Evolutionary conservation across 1,140 invertebrate species (phyloP), one percentile per base, ranked within the genome.

Genomic region (Bombus affinis): DNA sequence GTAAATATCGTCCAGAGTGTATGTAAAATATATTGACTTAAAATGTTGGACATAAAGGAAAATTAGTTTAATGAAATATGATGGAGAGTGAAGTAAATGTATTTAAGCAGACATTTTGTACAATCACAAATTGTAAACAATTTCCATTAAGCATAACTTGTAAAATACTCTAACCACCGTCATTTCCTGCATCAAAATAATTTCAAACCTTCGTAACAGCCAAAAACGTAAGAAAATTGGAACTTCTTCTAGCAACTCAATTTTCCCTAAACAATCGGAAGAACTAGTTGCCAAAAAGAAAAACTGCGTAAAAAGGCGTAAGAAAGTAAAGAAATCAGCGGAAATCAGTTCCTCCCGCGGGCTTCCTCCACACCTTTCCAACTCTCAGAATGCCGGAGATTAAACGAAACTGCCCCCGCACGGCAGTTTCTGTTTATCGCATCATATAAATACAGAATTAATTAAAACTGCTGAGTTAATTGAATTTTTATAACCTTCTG

Each of bases 361-460:
- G 47, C 47, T 53, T 53, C 47, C 47, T 53, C 18, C 47, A 53
- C 18, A 2, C 18, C 47, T 15, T n/a, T 32, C 12, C n/a, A 66
- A 39, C 32, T 59, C 59, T 57, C 73, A 85, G 81, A 89, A 92
- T 82, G 82, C 76, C n/a, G 82, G 78, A 85, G 83, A 92, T 93
- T 92, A 91, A 92, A 89, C 84, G 89, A 91, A 92, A 90, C 88
- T 88, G 85, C 68, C 76, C 59, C 59, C 59, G 59, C 28, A 13
- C 59, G 86, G 86, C 85, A 92, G 88, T 92, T 91, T 92, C 90
- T 92, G 89, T 93, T 92, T 92, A 92, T 93, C 88, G 88, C 81
- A 77, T 90, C 91, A 91, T 92, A 93, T 93, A 94, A 94, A 93
- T 93, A 93, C 90, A 76, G 90, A 93, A 94, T 93, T 93, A 92